phyloP scores from a whole-genome alignment of 2,797 vertebrate species.

The Neosilurus mollespiculum region DNA sequence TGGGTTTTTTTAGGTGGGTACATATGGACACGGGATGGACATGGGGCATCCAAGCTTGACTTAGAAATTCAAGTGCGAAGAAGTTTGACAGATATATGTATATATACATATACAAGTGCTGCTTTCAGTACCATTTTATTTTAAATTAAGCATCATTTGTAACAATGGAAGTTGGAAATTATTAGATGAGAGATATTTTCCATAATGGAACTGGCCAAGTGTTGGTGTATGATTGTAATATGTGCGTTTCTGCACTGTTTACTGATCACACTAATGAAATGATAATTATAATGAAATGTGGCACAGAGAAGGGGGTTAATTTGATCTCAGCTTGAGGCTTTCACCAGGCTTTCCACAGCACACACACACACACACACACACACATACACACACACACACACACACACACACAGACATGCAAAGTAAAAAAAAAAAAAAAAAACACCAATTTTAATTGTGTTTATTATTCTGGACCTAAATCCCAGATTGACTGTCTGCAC shows the following conservation, averaged over 20 bases:
- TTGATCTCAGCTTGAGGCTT: conserved; percentile 6
- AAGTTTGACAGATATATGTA: background rate
- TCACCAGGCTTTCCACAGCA: background rate
- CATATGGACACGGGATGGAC: too few relatives aligned
- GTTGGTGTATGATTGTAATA: background rate
- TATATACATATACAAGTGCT: background rate
- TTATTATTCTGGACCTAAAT: background rate
- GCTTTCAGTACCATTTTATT: background rate
- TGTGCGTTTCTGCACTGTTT: background rate
- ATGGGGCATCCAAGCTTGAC: too few relatives aligned
- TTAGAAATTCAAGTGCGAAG: background rate
- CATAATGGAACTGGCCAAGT: background rate
- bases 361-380: too few relatives aligned
- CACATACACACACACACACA: too few relatives aligned
- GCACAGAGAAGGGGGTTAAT: conserved; percentile 12
- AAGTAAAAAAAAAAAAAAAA: background rate
- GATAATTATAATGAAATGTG: conserved; percentile 12
- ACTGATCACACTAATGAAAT: conserved; percentile 7
- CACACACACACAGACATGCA: too few relatives aligned
- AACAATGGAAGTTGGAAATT: background rate
- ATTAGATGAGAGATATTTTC: background rate
- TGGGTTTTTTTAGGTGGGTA: too few relatives aligned
- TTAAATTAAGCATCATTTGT: background rate
- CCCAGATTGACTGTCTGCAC: conserved; percentile 2
- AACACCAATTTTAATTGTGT: background rate